A percentile compares a stretch with the other conserved stretches of the same genome.
Evolutionary conservation across 1,140 invertebrate genomes (phyloP).

Genomic region (Oncopeltus fasciatus): DNA sequence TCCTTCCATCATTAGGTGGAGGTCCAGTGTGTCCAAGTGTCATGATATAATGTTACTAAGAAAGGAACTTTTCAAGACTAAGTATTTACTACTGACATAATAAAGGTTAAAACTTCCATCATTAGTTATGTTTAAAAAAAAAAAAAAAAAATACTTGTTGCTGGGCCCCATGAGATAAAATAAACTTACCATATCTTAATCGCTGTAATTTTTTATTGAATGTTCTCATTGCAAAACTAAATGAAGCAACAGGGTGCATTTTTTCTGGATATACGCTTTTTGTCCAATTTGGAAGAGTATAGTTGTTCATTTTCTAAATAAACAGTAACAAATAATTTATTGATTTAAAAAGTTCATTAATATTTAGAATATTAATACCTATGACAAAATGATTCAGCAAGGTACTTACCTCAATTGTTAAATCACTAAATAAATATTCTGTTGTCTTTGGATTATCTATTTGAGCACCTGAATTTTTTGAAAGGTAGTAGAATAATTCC

Average conservation of each 20-base stretch:
- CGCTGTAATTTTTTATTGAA: conserved; percentile 36
- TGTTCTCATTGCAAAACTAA: conserved; percentile 37
- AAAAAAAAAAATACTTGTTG: conserved; percentile 26
- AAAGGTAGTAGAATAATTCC: conserved; percentile 47
- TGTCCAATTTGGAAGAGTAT: conserved; percentile 58
- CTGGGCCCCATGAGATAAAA: not conserved
- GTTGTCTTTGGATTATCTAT: conserved; percentile 37
- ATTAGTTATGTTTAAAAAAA: no score
- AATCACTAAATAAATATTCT: conserved; percentile 46
- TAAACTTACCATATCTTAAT: conserved; percentile 33
- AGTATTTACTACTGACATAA: no score
- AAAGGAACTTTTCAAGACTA: no score
- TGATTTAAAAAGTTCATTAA: not conserved
- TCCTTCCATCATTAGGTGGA: no score
- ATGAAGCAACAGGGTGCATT: conserved; percentile 34
- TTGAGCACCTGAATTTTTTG: conserved; percentile 39
- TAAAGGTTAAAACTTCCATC: no score
- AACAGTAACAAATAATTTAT: no score
- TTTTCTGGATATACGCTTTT: conserved; percentile 39
- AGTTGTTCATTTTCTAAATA: conserved; percentile 46
- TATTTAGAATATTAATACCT: not conserved
- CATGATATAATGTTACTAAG: no score
- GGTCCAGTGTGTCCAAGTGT: no score
- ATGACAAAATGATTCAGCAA: not conserved
- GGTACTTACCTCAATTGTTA: conserved; percentile 48